Evolutionary conservation across 1,140 invertebrate genomes (phyloP).

Genomic region (Cyphomyrmex costatus): DNA sequence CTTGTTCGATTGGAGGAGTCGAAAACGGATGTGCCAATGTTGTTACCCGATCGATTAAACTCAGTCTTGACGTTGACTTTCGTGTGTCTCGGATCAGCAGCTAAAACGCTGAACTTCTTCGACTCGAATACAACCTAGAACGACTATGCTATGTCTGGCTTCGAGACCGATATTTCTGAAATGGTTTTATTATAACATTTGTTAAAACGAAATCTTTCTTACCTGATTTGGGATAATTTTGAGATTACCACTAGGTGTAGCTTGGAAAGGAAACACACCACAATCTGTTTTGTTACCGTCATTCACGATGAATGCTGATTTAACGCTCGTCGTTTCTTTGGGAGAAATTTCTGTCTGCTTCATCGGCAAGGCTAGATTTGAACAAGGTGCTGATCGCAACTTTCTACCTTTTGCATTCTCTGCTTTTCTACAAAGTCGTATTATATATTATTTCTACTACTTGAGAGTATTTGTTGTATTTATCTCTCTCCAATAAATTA

Average conservation of each 20-base stretch:
- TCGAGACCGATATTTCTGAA: conserved; percentile 62
- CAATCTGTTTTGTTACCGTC: conserved; percentile 67
- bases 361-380: conserved; percentile 73
- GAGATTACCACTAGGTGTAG: conserved; percentile 89
- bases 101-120: conserved; percentile 90
- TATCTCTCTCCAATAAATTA: not conserved
- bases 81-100: conserved; percentile 89
- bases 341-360: conserved; percentile 77
- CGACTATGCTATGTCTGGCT: conserved; percentile 63
- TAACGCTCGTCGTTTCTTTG: conserved; percentile 60
- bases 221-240: conserved; percentile 90
- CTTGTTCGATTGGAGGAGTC: conserved; percentile 62
- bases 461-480: not conserved
- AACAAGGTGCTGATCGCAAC: not conserved
- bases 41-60: conserved; percentile 74
- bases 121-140: conserved; percentile 90
- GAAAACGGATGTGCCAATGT: conserved; percentile 64
- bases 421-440: conserved; percentile 32
- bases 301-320: conserved; percentile 55
- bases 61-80: conserved; percentile 89
- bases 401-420: conserved; percentile 10
- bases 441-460: not conserved
- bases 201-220: conserved; percentile 13
- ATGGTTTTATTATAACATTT: not conserved
- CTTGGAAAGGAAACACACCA: conserved; percentile 88